Evolutionary conservation across 2,888 invertebrate genomes (phyloP).

Genomic region (Caenorhabditis sp.): DNA sequence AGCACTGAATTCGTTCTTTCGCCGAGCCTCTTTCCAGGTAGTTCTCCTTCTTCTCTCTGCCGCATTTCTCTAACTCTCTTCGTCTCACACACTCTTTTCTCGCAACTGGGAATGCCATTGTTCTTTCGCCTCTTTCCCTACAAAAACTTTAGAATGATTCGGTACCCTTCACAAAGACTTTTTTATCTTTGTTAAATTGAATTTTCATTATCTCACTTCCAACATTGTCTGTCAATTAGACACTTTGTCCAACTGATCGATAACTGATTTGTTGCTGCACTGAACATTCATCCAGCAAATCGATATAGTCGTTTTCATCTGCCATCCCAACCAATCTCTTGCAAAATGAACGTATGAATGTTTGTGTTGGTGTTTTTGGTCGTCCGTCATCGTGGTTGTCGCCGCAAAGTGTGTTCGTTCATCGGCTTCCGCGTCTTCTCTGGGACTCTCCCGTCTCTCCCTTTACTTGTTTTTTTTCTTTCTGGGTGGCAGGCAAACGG

Average conservation of each 20-base stretch:
- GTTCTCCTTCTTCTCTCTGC: slow-evolving; percentile 19
- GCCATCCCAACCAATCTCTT: neutral
- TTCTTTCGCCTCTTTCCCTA: slow-evolving; percentile 22
- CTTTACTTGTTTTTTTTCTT: slow-evolving; percentile 58
- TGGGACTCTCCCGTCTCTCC: neutral
- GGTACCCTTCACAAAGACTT: slow-evolving; percentile 5
- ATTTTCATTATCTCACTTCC: too few relatives aligned
- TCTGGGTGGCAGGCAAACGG: slow-evolving; percentile 45
- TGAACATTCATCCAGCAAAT: neutral
- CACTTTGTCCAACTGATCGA: neutral
- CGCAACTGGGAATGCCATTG: slow-evolving; percentile 22
- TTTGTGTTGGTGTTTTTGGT: slow-evolving; percentile 43
- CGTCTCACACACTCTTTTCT: slow-evolving; percentile 33
- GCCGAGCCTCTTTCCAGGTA: slow-evolving; percentile 23
- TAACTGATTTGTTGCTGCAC: too few relatives aligned
- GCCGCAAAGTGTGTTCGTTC: slow-evolving; percentile 24
- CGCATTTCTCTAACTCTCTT: slow-evolving; percentile 45
- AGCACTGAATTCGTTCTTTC: slow-evolving; percentile 38
- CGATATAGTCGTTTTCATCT: neutral
- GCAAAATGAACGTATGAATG: slow-evolving; percentile 22
- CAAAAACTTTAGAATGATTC: slow-evolving; percentile 22
- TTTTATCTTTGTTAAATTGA: neutral
- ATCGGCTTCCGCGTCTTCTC: slow-evolving; percentile 42
- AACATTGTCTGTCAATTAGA: neutral
- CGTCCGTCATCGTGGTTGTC: slow-evolving; percentile 23